Base-by-base conservation (phyloP, 2,797 vertebrate species). In the Phrynocephalus vlangalii region DNA sequence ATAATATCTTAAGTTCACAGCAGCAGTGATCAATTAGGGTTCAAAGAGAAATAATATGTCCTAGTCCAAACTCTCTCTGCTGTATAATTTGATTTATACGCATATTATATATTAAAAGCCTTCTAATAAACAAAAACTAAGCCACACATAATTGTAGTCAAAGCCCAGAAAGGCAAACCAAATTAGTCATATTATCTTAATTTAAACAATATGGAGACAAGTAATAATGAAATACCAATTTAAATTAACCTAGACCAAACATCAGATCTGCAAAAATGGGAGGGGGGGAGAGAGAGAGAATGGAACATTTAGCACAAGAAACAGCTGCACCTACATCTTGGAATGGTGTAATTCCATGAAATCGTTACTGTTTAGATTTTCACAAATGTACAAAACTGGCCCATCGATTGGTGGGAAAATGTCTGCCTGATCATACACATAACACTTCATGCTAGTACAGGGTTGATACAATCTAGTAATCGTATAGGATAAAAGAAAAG, bases 391-490 rank as follows among this genome's bases (percentile, higher is more conserved):
- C 52, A 56, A 44, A 75, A n/a, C 10, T 24, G 22, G 30, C 56
- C 78, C 26, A 30, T 22, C 66, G 20, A 15, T 30, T 44, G 26
- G 66, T 70, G 22, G 18, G 1, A 22, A 24, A 73, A 75, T 24
- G 2, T 20, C 63, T 68, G 24, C 33, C 60, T 20, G 13, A 22
- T 76, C 13, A 87, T 20, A 44, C 83, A 82, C 84, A 44, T 1
- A 70, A 44, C 60, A 83, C 78, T 63, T 76, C 44, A 38, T 20
- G 82, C 81, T 82, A 89, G 71, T 85, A 92, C 92, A 93, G 89
- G 60, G 66, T 85, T 38, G 87, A 87, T 91, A 87, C 87, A 88
- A 83, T 91, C 90, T 63, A 83, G 3, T 13, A 87, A 79, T 22
- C 66, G 16, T 22, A 87, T 50, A 68, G 71, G 44, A 38, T 52